Percentiles rank a stretch among this genome's conserved stretches.
Conservation (phyloP, 1,140 invertebrate species). For the Pinna nobilis region DNA sequence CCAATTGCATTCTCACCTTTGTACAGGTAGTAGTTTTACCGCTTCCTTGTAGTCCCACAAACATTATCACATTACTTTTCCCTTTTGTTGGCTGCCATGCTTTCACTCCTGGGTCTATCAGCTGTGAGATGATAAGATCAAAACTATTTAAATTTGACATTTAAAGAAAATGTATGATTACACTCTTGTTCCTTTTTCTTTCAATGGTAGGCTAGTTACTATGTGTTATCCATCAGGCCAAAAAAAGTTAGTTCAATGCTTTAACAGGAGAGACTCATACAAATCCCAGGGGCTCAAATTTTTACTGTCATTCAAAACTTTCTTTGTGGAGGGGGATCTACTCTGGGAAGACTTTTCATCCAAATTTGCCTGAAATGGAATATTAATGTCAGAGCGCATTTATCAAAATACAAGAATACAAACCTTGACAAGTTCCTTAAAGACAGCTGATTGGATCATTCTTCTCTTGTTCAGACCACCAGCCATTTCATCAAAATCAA, state of each 20-base stretch:
- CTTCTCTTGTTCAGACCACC: constrained; percentile 98
- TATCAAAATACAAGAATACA: not conserved
- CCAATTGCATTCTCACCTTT: constrained; percentile 79
- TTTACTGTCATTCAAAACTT: no score
- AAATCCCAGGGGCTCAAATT: no score
- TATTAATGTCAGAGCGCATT: not conserved
- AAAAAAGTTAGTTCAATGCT: no score
- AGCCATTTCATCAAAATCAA: constrained; percentile 99
- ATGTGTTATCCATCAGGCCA: no score
- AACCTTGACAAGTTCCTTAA: constrained; percentile 98
- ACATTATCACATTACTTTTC: constrained; percentile 98
- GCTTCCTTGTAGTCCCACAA: constrained; percentile 98
- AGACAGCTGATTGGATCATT: constrained; percentile 99
- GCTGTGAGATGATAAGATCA: constrained; percentile 75
- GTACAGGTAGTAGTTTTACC: constrained; percentile 99
- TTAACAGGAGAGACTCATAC: no score
- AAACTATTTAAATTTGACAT: not conserved
- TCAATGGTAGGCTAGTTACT: no score
- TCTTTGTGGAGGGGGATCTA: no score
- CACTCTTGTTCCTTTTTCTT: no score
- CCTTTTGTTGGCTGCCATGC: constrained; percentile 97
- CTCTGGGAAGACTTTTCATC: no score
- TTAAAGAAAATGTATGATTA: no score
- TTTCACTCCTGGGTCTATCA: constrained; percentile 99
- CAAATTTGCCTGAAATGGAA: no score